Evolutionary conservation across 2,113 vertebrate genomes (phyloP), one percentile per base, ranked within the genome.

Genomic region (Anser brachyrhynchus): DNA sequence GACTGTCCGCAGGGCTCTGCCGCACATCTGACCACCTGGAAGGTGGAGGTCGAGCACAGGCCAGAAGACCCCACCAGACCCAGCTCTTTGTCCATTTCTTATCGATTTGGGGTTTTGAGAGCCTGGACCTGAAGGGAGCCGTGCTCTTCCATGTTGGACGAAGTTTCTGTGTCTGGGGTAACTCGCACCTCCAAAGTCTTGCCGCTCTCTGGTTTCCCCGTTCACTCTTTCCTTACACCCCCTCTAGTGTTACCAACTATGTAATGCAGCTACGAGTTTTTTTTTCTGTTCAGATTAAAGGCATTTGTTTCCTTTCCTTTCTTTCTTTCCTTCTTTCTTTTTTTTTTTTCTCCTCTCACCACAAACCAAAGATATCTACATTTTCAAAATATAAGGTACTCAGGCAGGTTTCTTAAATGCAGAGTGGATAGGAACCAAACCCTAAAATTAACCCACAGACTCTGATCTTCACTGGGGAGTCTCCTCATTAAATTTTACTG

Each of bases 211-310:
- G 28, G 25, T 61, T 55, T 64, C 90, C 55, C 55, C 44, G 41
- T 81, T 96, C 84, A 25, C 51, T 80, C 91, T 95, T 93, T 96
- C 86, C 80, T 95, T 61, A 89, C 89, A 87, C 95, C 58, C 92
- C 96, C 93, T 96, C 95, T 96, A 96, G 95, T 65, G 95, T 87
- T 76, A 43, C 37, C 67, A 51, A 7, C 20, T 23, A 11, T 23
- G 89, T n/a, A 96, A 58, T 25, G 81, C 96, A 92, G 77, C 37
- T 72, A 7, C 84, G 25, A 3, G 37, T 37, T 39, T 39, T 0
- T 31, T 22, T 35, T n/a, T 9, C 2, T 0, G 2, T 54, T 69
- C 33, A 0, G 25, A 6, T 4, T 39, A 17, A 76, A 41, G 21
- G 65, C 20, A 0, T 28, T 16, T 41, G 21, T 25, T 76, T 26